Evolutionary conservation across 2,888 invertebrate genomes (phyloP), one percentile per base, ranked within the genome.

Genomic region (Cynaeus angustus): DNA sequence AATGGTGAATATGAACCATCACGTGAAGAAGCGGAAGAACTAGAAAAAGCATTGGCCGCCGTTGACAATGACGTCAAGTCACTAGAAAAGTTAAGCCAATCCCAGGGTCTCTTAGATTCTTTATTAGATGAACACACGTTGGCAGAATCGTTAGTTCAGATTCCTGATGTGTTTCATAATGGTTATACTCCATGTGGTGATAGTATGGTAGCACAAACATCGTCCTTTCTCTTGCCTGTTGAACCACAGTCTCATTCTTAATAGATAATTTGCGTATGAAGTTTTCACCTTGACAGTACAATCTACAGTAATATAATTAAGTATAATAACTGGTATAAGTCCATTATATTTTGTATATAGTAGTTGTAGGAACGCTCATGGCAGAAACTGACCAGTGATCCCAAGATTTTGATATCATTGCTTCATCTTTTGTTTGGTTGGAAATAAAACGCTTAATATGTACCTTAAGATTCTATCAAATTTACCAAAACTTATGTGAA

Each of bases 1-100:
- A 91, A 91, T 81, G 91, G 91, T n/a, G 91, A 90, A 74, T 91
- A 90, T 78, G 89, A 90, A 78, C 91, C 91, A 37, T 89, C 91
- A 53, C 88, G 90, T 81, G 95, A 94, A 81, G 96, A 96, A 85
- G 92, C 94, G 33, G 95, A 96, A 75, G 96, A 96, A 83, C 85
- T 96, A 77, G 95, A 96, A 82, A 91, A 95, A 69, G 96, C 95
- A 6, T 85, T 96, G 72, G 93, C 92, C 76, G 91, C 91, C 52
- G 93, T 93, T 46, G 92, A 92, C 81, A 91, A 91, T 81, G 91
- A 91, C 80, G 90, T 91, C 13, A 89, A 91, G 83, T 91, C 91
- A 67, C 84, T 92, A 77, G 91, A 92, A 82, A 91, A 91, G 83
- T 86, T 90, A 83, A 90, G 90, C 62, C 88, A 88, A 75, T 86